Conservation (phyloP, 1,140 invertebrate genomes). For the Drosophila sechellia region DNA sequence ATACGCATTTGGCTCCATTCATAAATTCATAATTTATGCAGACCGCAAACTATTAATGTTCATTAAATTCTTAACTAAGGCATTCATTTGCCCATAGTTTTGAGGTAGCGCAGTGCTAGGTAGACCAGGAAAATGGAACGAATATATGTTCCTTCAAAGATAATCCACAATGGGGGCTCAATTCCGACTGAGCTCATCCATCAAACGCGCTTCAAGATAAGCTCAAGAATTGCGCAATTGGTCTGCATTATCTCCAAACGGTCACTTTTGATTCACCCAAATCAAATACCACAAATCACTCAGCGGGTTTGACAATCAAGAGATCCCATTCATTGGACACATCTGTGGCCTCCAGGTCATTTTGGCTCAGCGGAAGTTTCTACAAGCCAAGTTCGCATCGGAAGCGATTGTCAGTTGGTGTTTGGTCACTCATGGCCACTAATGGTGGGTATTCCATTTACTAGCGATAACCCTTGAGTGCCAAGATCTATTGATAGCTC, state of each 20-base stretch:
- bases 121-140: neutral
- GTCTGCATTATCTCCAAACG: conserved; percentile 8
- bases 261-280: conserved; percentile 3
- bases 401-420: conserved; percentile 22
- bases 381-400: conserved; percentile 13
- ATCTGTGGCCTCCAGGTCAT: conserved; percentile 9
- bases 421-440: conserved; percentile 9
- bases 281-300: neutral
- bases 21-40: conserved; percentile 2
- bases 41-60: neutral
- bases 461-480: conserved; percentile 28
- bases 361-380: conserved; percentile 23
- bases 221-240: conserved; percentile 24
- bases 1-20: conserved; percentile 9
- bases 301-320: neutral
- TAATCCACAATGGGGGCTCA: conserved; percentile 5
- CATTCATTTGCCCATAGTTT: no score
- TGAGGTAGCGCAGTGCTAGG: no score
- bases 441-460: neutral
- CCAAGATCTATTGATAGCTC: conserved; percentile 33
- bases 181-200: conserved; percentile 10
- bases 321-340: conserved; percentile 2
- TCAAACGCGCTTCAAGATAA: conserved; percentile 21
- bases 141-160: neutral
- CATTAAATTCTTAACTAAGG: neutral